Evolutionary conservation across 30 jellyfish, hydroid and myxozoan genomes (phyloP), one percentile per base, ranked within the genome.

Genomic region (Hydractinia symbiolongicarpus): DNA sequence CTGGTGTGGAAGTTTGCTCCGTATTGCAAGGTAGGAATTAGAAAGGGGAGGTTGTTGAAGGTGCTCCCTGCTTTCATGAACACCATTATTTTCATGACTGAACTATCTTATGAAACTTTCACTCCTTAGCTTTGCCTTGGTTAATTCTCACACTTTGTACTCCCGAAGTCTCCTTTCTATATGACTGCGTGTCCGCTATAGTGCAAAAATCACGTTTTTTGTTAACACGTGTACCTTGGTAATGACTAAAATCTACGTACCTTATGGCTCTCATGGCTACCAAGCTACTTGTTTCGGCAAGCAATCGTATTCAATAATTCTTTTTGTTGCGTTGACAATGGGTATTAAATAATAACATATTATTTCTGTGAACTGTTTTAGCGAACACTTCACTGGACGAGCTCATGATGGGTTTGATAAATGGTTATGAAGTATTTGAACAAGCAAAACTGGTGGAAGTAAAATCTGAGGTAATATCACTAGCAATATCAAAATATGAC

Each of bases 1-100:
- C 95, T 11, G 91, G 78, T 61, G 71, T 68, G 7, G 95, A 85
- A 85, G 91, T 85, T 4, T 85, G 91, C 61, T 78, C 91, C 6
- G 93, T 78, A 7, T 54, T 85, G 20, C 79, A 77, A 85, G 95
- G 95, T 85, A 83, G 67, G 1, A 3, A 13, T 58, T 16, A 30
- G 44, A 30, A 30, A 58, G 15, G 69, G 2, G 69, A 3, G 3
- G 19, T 58, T 1, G 19, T 58, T 58, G 19, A 58, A 13, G 69
- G 19, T 13, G 19, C 3, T 13, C 69, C 69, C 44, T 30, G 44
- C 44, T 30, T 30, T 30, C 44, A 30, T 30, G 44, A 30, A 30
- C 2, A 30, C 44, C 44, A 30, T 30, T 30, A 30, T 30, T 30
- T 30, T 30, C 44, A 30, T 30, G 44, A 30, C 44, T 30, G 44